phyloP scores from a whole-genome alignment of 2,888 invertebrate genomes.

The Tipula unca region DNA sequence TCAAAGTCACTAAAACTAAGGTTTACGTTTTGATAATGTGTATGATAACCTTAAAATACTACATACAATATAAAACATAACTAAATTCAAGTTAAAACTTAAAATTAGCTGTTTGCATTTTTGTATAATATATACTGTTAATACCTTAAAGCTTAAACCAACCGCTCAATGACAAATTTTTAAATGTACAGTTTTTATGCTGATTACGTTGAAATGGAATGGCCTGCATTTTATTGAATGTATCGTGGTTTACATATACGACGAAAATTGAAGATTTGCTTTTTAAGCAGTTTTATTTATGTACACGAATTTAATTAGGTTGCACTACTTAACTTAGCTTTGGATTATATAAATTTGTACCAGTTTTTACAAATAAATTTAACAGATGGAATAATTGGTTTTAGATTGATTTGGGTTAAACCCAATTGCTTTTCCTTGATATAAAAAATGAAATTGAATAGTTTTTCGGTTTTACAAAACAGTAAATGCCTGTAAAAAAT shows the following conservation, averaged over 20 bases:
- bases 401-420: not conserved
- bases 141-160: not conserved
- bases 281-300: not conserved
- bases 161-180: not conserved
- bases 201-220: not conserved
- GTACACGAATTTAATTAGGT: not conserved
- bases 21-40: not conserved
- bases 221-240: not conserved
- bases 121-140: not conserved
- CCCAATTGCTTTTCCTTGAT: no score
- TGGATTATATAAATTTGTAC: not conserved
- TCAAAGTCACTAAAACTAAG: not conserved
- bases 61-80: no score
- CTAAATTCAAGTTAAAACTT: not conserved
- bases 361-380: not conserved
- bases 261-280: not conserved
- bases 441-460: no score
- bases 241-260: not conserved
- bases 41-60: not conserved
- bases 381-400: not conserved
- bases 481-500: no score
- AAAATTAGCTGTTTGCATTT: not conserved
- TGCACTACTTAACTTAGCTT: not conserved
- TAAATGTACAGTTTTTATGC: not conserved
- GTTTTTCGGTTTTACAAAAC: no score